phyloP scores from a whole-genome alignment of 2,113 vertebrate species.

The Corydoras sp. region DNA sequence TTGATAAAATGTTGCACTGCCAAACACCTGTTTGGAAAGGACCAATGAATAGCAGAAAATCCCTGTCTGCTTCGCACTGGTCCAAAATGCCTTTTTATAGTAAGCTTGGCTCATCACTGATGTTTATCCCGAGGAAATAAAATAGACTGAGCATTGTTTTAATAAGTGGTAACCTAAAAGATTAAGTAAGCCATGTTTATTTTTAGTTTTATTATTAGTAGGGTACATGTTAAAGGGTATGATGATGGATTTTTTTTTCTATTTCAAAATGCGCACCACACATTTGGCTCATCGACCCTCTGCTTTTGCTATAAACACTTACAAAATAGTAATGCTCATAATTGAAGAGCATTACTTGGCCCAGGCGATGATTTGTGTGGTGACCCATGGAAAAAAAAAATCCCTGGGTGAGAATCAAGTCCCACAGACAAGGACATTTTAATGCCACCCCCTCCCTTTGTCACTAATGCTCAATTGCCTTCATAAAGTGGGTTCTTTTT shows the following conservation, averaged over 20 bases:
- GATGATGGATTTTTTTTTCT: conserved; percentile 65
- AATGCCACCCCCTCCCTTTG: conserved; percentile 55
- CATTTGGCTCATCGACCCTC: conserved; percentile 52
- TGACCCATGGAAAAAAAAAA: conserved; percentile 40
- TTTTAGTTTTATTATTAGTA: conserved; percentile 61
- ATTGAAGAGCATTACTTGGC: conserved; percentile 10
- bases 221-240: conserved; percentile 67
- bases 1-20: conserved; percentile 11
- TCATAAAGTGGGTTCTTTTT: conserved; percentile 66
- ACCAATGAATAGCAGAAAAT: conserved; percentile 51
- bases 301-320: conserved; percentile 56
- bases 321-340: conserved; percentile 55
- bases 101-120: conserved; percentile 57
- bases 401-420: conserved; percentile 53
- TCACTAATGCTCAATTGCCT: conserved; percentile 60
- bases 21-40: conserved; percentile 61
- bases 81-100: conserved; percentile 52
- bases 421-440: conserved; percentile 46
- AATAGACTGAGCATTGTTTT: conserved; percentile 67
- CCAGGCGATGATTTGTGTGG: conserved; percentile 35
- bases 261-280: conserved; percentile 50
- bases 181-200: conserved; percentile 67
- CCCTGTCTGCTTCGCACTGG: conserved; percentile 46
- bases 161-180: conserved; percentile 63
- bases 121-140: conserved; percentile 69